Percentiles rank a stretch among this genome's conserved stretches.
phyloP scores from a whole-genome alignment of 2,113 vertebrate species.

The Dicerorhinus sumatrensis region DNA sequence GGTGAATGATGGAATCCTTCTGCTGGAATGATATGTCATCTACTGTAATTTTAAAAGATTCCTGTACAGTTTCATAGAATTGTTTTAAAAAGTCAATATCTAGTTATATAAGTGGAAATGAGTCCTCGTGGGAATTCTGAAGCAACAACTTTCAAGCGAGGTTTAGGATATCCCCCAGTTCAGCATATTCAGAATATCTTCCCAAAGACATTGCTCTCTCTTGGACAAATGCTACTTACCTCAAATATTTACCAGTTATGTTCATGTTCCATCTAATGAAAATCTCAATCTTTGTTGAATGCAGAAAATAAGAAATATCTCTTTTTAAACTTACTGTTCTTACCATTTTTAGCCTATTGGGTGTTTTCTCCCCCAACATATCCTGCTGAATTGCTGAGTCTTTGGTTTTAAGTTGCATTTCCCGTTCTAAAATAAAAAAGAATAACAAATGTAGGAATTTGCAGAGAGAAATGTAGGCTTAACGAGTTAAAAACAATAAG shows the following conservation, averaged over 20 bases:
- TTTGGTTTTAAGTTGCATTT: conserved; percentile 31
- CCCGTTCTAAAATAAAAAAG: conserved; percentile 40
- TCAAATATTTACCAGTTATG: not conserved
- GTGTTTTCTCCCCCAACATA: not conserved
- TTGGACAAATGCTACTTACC: not conserved
- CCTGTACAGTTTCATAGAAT: not conserved
- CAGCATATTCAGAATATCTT: not conserved
- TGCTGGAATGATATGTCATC: not conserved
- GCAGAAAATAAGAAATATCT: not conserved
- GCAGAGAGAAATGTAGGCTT: not conserved
- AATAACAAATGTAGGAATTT: not conserved
- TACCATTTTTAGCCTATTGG: conserved; percentile 13
- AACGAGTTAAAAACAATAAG: not conserved
- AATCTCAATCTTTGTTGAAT: not conserved
- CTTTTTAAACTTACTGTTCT: not conserved
- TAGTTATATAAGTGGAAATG: not conserved
- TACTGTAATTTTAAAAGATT: not conserved
- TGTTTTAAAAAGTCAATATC: not conserved
- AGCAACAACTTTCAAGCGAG: not conserved
- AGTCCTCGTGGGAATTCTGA: not conserved
- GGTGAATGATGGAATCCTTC: not conserved
- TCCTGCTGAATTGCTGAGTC: conserved; percentile 19
- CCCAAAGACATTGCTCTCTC: not conserved
- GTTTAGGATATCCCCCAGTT: not conserved
- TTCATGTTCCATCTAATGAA: not conserved